A percentile compares a stretch with the other conserved stretches of the same genome.
These are phyloP conservation scores for Gymnocypris eckloni DNA, from an alignment of 2,797 vertebrate genomes.

Conservation along the genomic window DNA sequence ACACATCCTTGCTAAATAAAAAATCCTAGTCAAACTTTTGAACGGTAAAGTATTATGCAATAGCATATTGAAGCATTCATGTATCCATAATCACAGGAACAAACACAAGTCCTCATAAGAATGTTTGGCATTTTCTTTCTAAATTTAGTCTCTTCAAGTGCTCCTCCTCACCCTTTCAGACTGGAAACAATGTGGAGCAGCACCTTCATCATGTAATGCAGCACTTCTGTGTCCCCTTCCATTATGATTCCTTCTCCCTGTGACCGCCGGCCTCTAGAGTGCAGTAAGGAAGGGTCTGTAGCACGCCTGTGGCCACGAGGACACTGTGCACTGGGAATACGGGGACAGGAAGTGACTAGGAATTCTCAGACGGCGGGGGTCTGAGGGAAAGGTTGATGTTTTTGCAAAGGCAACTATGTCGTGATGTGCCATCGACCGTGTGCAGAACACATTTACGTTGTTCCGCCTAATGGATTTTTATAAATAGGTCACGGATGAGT, in stretches of 20 bases:
- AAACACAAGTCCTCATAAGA: slow-evolving; percentile 66
- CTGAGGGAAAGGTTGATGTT: slow-evolving; percentile 45
- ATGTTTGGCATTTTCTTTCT: slow-evolving; percentile 79
- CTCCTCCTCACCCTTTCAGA: slow-evolving; percentile 75
- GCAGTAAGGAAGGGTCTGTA: slow-evolving; percentile 71
- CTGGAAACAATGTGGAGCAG: slow-evolving; percentile 78
- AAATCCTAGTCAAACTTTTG: slow-evolving; percentile 3
- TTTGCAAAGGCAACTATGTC: slow-evolving; percentile 42
- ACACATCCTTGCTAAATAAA: neutral
- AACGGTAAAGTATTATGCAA: slow-evolving; percentile 19
- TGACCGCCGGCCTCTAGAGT: slow-evolving; percentile 68
- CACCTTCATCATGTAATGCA: slow-evolving; percentile 64
- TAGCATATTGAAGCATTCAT: slow-evolving; percentile 32
- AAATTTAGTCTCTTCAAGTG: slow-evolving; percentile 77
- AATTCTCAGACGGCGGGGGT: slow-evolving; percentile 67
- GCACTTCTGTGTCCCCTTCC: slow-evolving; percentile 39
- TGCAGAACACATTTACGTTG: slow-evolving; percentile 55
- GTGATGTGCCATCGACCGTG: slow-evolving; percentile 32
- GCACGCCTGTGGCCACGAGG: slow-evolving; percentile 59
- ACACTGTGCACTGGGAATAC: slow-evolving; percentile 61
- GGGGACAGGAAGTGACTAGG: slow-evolving; percentile 74
- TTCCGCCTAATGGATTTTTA: slow-evolving; percentile 47
- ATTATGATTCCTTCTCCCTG: slow-evolving; percentile 21
- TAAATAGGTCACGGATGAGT: slow-evolving; percentile 58
- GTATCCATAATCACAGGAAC: slow-evolving; percentile 51